Conservation (phyloP, 2,797 vertebrate species). For the Caiman crocodilus region DNA sequence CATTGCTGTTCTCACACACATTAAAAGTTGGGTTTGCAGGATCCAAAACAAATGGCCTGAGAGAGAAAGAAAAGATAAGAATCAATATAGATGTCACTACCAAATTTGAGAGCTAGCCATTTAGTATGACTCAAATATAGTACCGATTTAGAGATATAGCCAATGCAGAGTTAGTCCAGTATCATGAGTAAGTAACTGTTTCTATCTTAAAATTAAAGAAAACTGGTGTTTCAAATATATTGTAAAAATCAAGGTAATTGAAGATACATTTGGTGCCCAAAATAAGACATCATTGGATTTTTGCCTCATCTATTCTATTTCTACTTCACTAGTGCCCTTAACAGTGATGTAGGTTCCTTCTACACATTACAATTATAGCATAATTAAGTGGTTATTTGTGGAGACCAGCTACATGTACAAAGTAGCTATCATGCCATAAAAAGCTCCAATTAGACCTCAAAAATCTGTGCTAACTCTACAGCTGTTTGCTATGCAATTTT, state of each 20-base stretch:
- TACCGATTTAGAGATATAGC: background rate
- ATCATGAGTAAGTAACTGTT: background rate
- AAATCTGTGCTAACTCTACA: too few relatives aligned
- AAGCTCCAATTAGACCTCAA: too few relatives aligned
- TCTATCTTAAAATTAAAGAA: background rate
- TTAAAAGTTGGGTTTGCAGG: constrained; percentile 46
- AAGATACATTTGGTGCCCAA: background rate
- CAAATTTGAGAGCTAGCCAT: background rate
- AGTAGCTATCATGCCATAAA: too few relatives aligned
- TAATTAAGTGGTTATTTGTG: too few relatives aligned
- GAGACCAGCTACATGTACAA: too few relatives aligned
- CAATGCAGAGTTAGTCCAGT: background rate
- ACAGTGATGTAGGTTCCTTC: too few relatives aligned
- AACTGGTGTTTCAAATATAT: background rate
- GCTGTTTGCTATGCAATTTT: too few relatives aligned
- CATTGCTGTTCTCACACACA: constrained; percentile 2
- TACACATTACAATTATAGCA: too few relatives aligned
- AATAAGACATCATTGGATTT: background rate
- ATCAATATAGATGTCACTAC: background rate
- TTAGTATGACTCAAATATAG: background rate
- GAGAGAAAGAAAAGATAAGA: background rate
- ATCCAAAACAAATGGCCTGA: constrained; percentile 52
- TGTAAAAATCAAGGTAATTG: background rate
- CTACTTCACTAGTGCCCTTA: background rate
- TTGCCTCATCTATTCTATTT: background rate